These are phyloP conservation scores for Leptinotarsa rubiginosa DNA, from an alignment of 2,888 invertebrate genomes.

Conservation along the genomic window DNA sequence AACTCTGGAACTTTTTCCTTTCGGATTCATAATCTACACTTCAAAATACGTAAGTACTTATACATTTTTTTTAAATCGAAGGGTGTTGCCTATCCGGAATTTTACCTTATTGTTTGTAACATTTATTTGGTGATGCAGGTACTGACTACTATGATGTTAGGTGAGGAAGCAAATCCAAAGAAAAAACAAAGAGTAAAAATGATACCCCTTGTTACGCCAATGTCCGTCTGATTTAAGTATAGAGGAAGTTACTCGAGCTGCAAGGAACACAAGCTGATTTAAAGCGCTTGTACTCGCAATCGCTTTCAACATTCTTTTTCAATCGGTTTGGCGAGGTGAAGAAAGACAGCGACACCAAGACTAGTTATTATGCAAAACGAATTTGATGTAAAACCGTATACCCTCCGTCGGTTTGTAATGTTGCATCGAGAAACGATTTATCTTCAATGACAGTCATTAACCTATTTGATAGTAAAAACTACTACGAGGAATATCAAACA, in stretches of 20 bases:
- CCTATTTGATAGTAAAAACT: constrained; percentile 19
- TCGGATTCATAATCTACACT: too few species aligned
- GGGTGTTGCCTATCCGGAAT: too few species aligned
- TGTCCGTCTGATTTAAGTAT: constrained; percentile 40
- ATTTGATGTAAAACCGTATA: constrained; percentile 10
- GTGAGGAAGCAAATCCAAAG: neutral
- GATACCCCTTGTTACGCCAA: neutral
- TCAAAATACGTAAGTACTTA: too few species aligned
- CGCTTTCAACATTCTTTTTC: constrained; percentile 15
- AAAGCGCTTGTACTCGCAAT: constrained; percentile 19
- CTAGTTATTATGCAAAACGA: constrained; percentile 28
- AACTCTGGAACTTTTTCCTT: too few species aligned
- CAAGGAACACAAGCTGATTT: constrained; percentile 31
- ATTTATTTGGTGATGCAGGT: too few species aligned
- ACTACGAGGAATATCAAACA: neutral
- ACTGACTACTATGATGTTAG: too few species aligned
- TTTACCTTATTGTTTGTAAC: too few species aligned
- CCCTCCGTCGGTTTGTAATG: neutral
- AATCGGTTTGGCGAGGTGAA: constrained; percentile 13
- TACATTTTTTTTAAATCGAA: too few species aligned
- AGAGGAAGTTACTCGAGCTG: constrained; percentile 41
- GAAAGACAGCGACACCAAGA: constrained; percentile 20
- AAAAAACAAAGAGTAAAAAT: neutral
- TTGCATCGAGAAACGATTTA: constrained; percentile 9
- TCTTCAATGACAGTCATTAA: constrained; percentile 17